Evolutionary conservation across 2,797 vertebrate species (phyloP), one percentile per base, ranked within the genome.

Genomic region (Epinephelus awoara): DNA sequence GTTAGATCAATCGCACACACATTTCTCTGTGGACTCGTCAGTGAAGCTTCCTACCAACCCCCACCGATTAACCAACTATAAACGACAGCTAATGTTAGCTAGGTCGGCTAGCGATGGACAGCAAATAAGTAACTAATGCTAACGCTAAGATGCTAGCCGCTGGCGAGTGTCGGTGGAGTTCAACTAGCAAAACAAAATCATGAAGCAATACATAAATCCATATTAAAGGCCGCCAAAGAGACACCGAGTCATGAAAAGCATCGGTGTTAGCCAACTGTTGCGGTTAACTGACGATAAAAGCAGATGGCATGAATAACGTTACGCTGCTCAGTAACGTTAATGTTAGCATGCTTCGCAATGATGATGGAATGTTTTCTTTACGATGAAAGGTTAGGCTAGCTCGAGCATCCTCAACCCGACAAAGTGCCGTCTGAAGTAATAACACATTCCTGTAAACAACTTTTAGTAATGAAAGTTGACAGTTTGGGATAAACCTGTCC

Each of bases 341-440:
- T 55, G 73, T 90, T 92, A 93, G 91, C 91, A 84, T 84, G 66
- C 63, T 56, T 54, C 54, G 75, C 82, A 49, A 77, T 42, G 70
- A 56, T 86, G 90, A 89, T 61, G 91, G 90, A 90, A 86, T 94
- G 90, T 89, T 82, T 65, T 85, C 70, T 79, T 82, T 77, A 67
- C 66, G 69, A 55, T 59, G 18, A 76, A 83, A 71, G 74, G 67
- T 67, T 27, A 27, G 12, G 79, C 50, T 79, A 79, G 34, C 77
- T 49, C 49, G 10, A 52, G 27, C 67, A 11, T 27, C 61, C 71
- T 13, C 38, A 8, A 14, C 12, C 13, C 14, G 11, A 64, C 47
- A 34, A 75, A 72, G 64, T 44, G n/a, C 3, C 2, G 17, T n/a
- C 34, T 38, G 0, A 29, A 69, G 21, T n/a, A 27, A 9, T 21